Evolutionary conservation across 1,140 invertebrate species (phyloP), one percentile per base, ranked within the genome.

Genomic region (Drosophila sechellia): DNA sequence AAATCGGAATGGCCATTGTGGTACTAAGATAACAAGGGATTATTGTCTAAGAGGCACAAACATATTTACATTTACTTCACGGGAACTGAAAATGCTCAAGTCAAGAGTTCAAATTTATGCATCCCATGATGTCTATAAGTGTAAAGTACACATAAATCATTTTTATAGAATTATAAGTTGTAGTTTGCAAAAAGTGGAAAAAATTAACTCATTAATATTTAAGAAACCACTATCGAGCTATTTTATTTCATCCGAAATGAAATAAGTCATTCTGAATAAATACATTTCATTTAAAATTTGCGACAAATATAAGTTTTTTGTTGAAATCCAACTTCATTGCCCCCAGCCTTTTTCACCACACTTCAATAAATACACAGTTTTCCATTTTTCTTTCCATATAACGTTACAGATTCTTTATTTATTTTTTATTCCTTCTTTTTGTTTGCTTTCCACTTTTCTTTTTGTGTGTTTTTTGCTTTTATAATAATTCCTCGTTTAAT

Each of bases 331-430:
- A 6, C 34, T 22, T 12, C 13, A 46, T 20, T 46, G 3, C 4
- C 5, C 5, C 6, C 31, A 8, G 27, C 6, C 8, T 10, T 8
- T 17, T 17, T 25, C 15, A 4, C 27, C 20, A 15, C 11, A 10
- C 5, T 2, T 13, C 8, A 52, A 40, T n/a, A n/a, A 48, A 76
- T 76, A 56, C 6, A 31, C 25, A 8, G n/a, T 10, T 17, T 45
- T 56, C 1, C 43, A 4, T 78, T 59, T 46, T 80, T 77, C 89
- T 91, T 91, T 91, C 74, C 90, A 91, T 91, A 91, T 91, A 91
- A 91, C 90, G 86, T 90, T 91, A 91, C 81, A 91, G 85, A 90
- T 91, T 91, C 86, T 90, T 84, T 85, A 91, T 91, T 84, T 86
- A 86, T 69, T 78, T 74, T 78, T 76, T 63, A 61, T 50, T 60